These are phyloP conservation scores for Neodon shergylaensis DNA, from an alignment of 2,113 vertebrate species.

Conservation along the genomic window DNA sequence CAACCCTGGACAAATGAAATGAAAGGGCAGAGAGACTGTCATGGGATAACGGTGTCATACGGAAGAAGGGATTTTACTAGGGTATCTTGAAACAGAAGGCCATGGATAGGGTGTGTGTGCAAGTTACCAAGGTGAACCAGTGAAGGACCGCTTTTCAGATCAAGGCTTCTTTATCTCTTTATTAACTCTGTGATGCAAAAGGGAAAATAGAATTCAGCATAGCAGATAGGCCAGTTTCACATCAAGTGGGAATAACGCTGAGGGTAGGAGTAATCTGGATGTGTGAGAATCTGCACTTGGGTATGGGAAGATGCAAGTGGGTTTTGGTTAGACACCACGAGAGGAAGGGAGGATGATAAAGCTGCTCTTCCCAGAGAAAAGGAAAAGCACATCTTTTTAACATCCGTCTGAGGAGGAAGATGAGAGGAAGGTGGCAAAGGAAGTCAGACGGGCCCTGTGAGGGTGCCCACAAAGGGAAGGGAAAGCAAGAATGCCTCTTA, in stretches of 20 bases:
- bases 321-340: neutral
- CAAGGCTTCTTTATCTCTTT: neutral
- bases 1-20: neutral
- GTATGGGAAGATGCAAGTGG: neutral
- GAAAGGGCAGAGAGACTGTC: neutral
- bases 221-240: neutral
- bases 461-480: neutral
- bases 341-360: neutral
- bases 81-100: neutral
- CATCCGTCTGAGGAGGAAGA: neutral
- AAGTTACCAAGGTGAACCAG: neutral
- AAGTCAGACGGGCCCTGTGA: neutral
- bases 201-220: neutral
- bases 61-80: neutral
- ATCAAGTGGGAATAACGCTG: neutral
- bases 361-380: neutral
- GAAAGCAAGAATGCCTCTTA: accelerated
- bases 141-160: neutral
- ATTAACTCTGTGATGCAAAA: neutral
- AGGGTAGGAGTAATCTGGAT: neutral
- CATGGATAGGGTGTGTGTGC: no score
- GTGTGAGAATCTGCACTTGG: neutral
- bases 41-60: no score
- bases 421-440: neutral
- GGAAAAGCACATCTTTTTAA: neutral